These are phyloP conservation scores for Schizothorax lantsangensis DNA, from an alignment of 2,797 vertebrate species.

Conservation along the genomic window DNA sequence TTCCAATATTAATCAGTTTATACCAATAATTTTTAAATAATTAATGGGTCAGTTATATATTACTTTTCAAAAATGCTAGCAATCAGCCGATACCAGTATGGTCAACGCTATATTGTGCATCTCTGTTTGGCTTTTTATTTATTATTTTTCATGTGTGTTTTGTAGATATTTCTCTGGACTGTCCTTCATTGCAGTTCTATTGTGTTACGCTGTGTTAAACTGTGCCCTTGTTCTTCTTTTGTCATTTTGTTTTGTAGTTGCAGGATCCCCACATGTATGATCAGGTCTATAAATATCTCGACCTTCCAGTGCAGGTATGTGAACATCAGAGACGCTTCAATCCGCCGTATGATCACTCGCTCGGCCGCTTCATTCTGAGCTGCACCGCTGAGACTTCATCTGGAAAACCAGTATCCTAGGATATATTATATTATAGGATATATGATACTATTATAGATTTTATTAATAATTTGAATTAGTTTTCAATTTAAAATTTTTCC, in stretches of 20 bases:
- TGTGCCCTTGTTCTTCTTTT: constrained; percentile 72
- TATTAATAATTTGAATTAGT: not conserved
- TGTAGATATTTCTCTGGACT: not conserved
- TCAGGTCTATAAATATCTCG: constrained; percentile 85
- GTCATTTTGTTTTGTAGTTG: constrained; percentile 79
- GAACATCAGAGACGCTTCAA: constrained; percentile 43
- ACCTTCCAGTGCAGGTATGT: constrained; percentile 85
- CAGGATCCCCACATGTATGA: constrained; percentile 84
- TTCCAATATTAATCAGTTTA: not conserved
- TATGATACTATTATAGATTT: not conserved
- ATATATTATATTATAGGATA: not conserved
- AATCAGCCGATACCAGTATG: no score
- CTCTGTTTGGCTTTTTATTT: constrained; percentile 65
- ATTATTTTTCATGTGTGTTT: constrained; percentile 43
- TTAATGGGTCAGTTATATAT: constrained; percentile 38
- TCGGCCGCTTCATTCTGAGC: not conserved
- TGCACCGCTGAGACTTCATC: not conserved
- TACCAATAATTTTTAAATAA: constrained; percentile 44
- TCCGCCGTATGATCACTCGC: not conserved
- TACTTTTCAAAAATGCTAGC: not conserved
- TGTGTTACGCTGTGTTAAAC: constrained; percentile 65
- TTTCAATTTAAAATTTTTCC: not conserved
- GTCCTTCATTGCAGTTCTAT: not conserved
- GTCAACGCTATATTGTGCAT: constrained; percentile 33
- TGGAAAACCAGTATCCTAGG: not conserved